Base-by-base conservation (phyloP, 2,797 vertebrate species). In the Zalophus californianus region DNA sequence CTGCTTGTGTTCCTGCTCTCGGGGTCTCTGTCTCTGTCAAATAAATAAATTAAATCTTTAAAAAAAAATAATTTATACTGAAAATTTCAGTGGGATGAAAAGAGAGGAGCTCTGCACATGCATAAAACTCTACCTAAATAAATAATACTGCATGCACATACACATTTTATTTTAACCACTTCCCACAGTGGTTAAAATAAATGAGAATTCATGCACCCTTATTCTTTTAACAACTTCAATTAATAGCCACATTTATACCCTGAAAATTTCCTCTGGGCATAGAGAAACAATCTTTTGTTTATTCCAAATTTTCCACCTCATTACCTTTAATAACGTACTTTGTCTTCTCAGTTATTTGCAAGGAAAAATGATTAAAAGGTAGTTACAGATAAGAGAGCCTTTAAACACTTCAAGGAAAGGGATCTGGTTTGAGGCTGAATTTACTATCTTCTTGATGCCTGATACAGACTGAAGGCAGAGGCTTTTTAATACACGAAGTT, bases 281-380 rank as follows among this genome's bases (percentile, higher is more conserved):
- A 64, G 32, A 83, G 72, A 96, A 84, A 92, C 0, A 41, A 58
- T 97, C 5, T 77, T 84, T 92, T 56, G 16, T 79, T 44, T 60
- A 38, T 85, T 89, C 9, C 8, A 90, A 32, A 90, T 92, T 97
- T 97, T 95, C 48, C 2, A 97, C 16, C 23, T 84, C 12, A 29
- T 52, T 93, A 48, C 86, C 90, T 89, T 87, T 84, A 62, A 64
- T 64, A 78, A 54, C 25, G 32, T n/a, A 78, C 14, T 78, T 85
- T 95, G 79, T 75, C 64, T 94, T 95, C n/a, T 92, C 8, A 77
- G 58, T 92, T 87, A 80, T 87, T 96, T 86, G 0, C 58, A 90
- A 83, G 25, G 52, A 95, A 73, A 90, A 70, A 58, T 90, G 50
- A 91, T 62, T 75, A 91, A 85, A 78, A 20, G 21, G n/a, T 32